Percentiles rank a stretch among this genome's conserved stretches.
Conservation (phyloP, 2,888 invertebrate genomes). For the Chironomus riparius region DNA sequence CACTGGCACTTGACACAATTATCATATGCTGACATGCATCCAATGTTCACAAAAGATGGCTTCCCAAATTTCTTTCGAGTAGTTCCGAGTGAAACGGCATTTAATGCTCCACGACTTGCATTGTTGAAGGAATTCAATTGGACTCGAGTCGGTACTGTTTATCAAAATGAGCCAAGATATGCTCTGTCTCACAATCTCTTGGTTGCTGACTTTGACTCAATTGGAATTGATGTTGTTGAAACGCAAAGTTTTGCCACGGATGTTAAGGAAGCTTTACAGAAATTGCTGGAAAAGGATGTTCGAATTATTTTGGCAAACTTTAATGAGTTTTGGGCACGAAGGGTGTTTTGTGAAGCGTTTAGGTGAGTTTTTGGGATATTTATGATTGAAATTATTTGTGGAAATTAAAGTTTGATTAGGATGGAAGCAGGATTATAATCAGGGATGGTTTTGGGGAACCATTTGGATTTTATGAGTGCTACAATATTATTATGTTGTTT, state of each 20-base stretch:
- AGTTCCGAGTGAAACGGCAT: conserved; percentile 92
- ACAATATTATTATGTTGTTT: no score
- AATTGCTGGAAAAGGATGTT: conserved; percentile 82
- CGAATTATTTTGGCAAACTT: conserved; percentile 94
- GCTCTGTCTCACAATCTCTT: conserved; percentile 84
- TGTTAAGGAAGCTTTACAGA: conserved; percentile 65
- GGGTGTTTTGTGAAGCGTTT: conserved; percentile 81
- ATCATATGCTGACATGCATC: conserved; percentile 95
- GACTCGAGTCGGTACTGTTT: conserved; percentile 94
- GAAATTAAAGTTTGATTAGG: background rate
- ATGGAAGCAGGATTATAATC: no score
- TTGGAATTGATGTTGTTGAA: conserved; percentile 73
- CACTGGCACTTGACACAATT: conserved; percentile 96
- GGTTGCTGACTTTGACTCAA: conserved; percentile 73
- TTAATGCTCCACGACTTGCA: conserved; percentile 83
- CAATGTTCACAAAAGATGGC: conserved; percentile 87
- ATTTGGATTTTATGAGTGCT: no score
- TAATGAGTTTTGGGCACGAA: conserved; percentile 85
- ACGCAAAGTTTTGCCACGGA: conserved; percentile 90
- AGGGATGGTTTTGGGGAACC: no score
- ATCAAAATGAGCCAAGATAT: conserved; percentile 91
- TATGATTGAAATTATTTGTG: background rate
- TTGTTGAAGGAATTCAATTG: conserved; percentile 89
- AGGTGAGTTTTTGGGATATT: conserved; percentile 43
- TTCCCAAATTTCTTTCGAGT: conserved; percentile 96